These are phyloP conservation scores for Pantherophis alleghaniensis DNA, from an alignment of 2,797 vertebrate genomes.

Conservation along the genomic window DNA sequence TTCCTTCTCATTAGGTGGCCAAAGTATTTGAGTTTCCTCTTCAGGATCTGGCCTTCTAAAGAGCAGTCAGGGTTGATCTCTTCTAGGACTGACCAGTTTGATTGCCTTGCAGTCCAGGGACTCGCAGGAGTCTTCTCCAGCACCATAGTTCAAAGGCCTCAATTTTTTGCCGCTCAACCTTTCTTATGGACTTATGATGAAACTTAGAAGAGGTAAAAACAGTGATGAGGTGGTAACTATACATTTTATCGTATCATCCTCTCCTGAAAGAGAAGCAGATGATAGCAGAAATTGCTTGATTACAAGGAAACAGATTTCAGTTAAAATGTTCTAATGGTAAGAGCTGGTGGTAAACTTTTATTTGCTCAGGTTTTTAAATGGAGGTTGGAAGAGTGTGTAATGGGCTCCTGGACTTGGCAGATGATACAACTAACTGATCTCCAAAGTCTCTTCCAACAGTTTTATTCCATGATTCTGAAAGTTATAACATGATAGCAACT, in stretches of 20 bases:
- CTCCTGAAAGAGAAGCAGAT: not conserved
- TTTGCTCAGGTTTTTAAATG: not conserved
- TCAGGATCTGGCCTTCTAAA: too few relatives aligned
- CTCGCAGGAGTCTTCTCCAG: too few relatives aligned
- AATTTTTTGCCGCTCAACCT: too few relatives aligned
- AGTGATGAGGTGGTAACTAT: not conserved
- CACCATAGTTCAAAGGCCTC: too few relatives aligned
- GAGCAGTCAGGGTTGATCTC: too few relatives aligned
- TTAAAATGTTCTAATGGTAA: not conserved
- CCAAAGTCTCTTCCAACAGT: not conserved
- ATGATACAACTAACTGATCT: not conserved
- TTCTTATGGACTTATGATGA: not conserved
- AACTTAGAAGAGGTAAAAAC: conserved; percentile 19
- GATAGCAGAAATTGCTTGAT: not conserved
- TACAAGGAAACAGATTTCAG: not conserved
- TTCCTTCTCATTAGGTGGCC: too few relatives aligned
- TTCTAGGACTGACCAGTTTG: too few relatives aligned
- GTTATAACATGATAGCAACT: not conserved
- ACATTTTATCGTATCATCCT: not conserved
- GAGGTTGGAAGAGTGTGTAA: not conserved
- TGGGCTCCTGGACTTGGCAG: not conserved
- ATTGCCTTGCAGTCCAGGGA: too few relatives aligned
- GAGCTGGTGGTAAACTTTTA: not conserved
- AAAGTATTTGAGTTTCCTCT: too few relatives aligned
- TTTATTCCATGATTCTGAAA: not conserved